Evolutionary conservation across 1,140 invertebrate species (phyloP).

Genomic region (Pachyrhynchus sulphureomaculatus): DNA sequence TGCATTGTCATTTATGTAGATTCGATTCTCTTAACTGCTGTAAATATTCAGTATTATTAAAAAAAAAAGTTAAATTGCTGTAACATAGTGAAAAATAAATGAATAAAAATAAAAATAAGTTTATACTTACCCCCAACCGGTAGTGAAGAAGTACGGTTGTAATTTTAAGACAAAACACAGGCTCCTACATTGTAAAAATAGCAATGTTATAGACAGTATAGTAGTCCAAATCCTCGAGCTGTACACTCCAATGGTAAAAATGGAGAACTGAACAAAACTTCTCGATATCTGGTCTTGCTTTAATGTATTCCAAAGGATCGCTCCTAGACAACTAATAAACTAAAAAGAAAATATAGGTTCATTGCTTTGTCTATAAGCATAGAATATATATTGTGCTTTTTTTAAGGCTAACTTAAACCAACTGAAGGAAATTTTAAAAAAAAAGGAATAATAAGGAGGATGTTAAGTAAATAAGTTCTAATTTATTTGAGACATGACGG

Average conservation of each 20-base stretch:
- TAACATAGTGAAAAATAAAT: no score
- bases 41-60: no score
- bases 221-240: conserved; percentile 81
- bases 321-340: conserved; percentile 64
- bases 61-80: no score
- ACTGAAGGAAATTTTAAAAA: no score
- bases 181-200: conserved; percentile 80
- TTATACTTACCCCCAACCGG: conserved; percentile 74
- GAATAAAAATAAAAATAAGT: no score
- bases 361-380: no score
- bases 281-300: conserved; percentile 55
- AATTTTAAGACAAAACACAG: conserved; percentile 76
- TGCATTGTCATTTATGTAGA: no score
- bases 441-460: no score
- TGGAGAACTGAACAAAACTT: conserved; percentile 69
- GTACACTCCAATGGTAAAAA: conserved; percentile 74
- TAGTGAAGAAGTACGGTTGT: conserved; percentile 66
- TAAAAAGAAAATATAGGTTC: conserved; percentile 39
- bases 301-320: conserved; percentile 66
- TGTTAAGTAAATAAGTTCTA: no score
- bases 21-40: no score
- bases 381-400: neutral
- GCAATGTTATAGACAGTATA: conserved; percentile 74
- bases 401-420: no score
- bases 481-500: no score